phyloP scores from a whole-genome alignment of 1,140 invertebrate genomes.

The Zaprionus camerounensis region DNA sequence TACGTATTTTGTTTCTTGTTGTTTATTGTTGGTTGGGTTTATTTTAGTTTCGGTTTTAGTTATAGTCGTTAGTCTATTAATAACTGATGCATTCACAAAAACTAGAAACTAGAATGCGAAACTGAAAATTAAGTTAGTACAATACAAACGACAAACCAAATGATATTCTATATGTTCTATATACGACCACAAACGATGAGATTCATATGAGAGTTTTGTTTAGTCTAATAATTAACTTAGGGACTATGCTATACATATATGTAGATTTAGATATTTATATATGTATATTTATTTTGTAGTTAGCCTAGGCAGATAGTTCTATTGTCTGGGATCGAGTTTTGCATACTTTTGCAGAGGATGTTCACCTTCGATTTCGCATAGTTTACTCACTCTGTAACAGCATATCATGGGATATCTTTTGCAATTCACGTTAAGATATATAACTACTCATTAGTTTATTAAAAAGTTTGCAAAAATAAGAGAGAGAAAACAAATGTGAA shows the following conservation, averaged over 20 bases:
- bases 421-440: conserved; percentile 43
- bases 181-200: conserved; percentile 32
- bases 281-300: conserved; percentile 4
- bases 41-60: conserved; percentile 16
- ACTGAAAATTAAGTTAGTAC: conserved; percentile 15
- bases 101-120: conserved; percentile 9
- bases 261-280: conserved; percentile 23
- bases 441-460: conserved; percentile 40
- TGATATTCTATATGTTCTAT: conserved; percentile 8
- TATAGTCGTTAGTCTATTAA: conserved; percentile 2
- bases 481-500: conserved; percentile 16
- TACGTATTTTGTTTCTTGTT: neutral
- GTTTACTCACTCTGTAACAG: conserved; percentile 53
- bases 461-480: conserved; percentile 19
- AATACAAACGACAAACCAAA: conserved; percentile 35
- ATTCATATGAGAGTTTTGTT: conserved; percentile 16
- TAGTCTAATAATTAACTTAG: conserved; percentile 28
- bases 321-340: neutral
- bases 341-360: conserved; percentile 2
- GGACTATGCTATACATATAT: conserved; percentile 27
- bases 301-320: conserved; percentile 14
- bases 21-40: conserved; percentile 3
- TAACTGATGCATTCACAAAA: neutral
- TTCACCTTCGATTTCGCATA: conserved; percentile 25
- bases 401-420: conserved; percentile 39